Conservation (phyloP, 2,888 invertebrate species). For the Tillus elongatus region DNA sequence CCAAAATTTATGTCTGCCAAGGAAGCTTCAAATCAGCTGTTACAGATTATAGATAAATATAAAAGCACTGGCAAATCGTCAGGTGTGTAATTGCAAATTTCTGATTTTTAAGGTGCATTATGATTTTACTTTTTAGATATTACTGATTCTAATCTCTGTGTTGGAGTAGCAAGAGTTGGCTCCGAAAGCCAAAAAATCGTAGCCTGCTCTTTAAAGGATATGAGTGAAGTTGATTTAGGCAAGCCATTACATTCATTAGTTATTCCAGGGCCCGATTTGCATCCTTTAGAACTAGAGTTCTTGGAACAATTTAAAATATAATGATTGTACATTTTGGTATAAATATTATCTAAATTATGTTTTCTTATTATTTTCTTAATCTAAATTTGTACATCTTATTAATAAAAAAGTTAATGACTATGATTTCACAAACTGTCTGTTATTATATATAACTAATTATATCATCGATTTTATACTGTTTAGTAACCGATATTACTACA, state of each 20-base stretch:
- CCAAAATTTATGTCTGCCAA: slow-evolving; percentile 87
- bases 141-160: slow-evolving; percentile 55
- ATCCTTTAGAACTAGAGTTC: slow-evolving; percentile 88
- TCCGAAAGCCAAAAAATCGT: slow-evolving; percentile 72
- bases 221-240: slow-evolving; percentile 69
- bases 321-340: background rate
- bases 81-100: background rate
- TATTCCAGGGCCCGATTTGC: slow-evolving; percentile 71
- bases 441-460: background rate
- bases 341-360: background rate
- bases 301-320: slow-evolving; percentile 56
- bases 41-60: slow-evolving; percentile 60
- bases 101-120: slow-evolving; percentile 8
- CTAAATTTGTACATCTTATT: background rate
- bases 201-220: slow-evolving; percentile 61
- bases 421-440: too few relatives aligned
- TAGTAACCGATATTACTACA: too few relatives aligned
- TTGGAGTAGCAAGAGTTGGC: slow-evolving; percentile 89
- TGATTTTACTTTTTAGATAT: slow-evolving; percentile 34
- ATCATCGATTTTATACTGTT: too few relatives aligned
- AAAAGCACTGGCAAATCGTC: slow-evolving; percentile 19
- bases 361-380: background rate
- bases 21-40: slow-evolving; percentile 78
- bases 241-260: slow-evolving; percentile 90
- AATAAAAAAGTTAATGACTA: too few relatives aligned